Percentiles rank a stretch among this genome's conserved stretches.
Conservation (phyloP, 1,140 invertebrate species). For the Lasioglossum baleicum region DNA sequence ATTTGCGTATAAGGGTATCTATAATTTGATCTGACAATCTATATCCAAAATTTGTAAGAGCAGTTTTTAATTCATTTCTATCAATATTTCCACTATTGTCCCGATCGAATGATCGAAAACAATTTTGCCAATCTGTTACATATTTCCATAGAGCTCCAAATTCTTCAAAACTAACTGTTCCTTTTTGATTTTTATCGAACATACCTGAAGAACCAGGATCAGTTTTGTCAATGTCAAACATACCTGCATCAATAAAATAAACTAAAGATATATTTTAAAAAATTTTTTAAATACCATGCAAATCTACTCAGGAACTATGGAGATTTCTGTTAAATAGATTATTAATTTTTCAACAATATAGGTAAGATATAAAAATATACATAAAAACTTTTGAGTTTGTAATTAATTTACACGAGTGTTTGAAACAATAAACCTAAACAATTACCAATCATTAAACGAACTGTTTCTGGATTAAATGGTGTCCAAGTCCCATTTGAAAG, state of each 20-base stretch:
- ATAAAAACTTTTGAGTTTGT: no score
- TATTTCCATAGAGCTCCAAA: slow-evolving; percentile 98
- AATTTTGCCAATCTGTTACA: slow-evolving; percentile 98
- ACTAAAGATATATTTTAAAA: slow-evolving; percentile 49
- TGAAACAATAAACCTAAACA: slow-evolving; percentile 22
- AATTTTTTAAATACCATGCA: slow-evolving; percentile 53
- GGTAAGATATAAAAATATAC: background rate
- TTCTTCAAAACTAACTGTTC: slow-evolving; percentile 96
- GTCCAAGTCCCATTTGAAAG: slow-evolving; percentile 99
- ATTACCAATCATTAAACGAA: slow-evolving; percentile 95
- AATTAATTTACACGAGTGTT: slow-evolving; percentile 49
- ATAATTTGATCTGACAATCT: slow-evolving; percentile 92
- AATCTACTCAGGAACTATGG: slow-evolving; percentile 32
- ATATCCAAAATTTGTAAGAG: slow-evolving; percentile 96
- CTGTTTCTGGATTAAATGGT: slow-evolving; percentile 98
- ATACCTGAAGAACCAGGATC: slow-evolving; percentile 87
- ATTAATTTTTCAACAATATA: background rate
- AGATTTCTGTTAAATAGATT: slow-evolving; percentile 17
- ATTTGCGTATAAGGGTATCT: slow-evolving; percentile 92
- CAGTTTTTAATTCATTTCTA: slow-evolving; percentile 92
- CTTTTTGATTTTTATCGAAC: slow-evolving; percentile 96
- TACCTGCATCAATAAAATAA: slow-evolving; percentile 71
- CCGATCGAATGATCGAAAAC: slow-evolving; percentile 95
- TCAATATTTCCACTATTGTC: slow-evolving; percentile 99
- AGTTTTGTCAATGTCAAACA: slow-evolving; percentile 76